phyloP scores from a whole-genome alignment of 1,140 invertebrate genomes.

The Neuroterus valhalla region DNA sequence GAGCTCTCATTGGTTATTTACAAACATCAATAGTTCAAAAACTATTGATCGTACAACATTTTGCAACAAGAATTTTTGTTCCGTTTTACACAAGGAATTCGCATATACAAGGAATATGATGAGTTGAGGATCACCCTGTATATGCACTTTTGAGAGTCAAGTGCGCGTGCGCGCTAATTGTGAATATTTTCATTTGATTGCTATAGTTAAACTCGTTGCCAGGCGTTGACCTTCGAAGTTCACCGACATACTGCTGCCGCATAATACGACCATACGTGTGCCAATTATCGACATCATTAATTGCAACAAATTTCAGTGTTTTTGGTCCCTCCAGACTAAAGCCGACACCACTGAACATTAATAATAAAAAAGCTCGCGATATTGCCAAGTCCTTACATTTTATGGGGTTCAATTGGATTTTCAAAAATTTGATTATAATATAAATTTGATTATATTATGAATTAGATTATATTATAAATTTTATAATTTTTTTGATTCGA shows the following conservation, averaged over 20 bases:
- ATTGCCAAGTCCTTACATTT: background rate
- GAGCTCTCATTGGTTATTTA: no score
- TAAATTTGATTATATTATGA: background rate
- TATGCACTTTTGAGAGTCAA: background rate
- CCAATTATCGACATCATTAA: constrained; percentile 60
- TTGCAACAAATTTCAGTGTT: constrained; percentile 55
- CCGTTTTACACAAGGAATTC: no score
- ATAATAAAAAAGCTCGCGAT: background rate
- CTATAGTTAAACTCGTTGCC: constrained; percentile 66
- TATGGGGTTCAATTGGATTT: background rate
- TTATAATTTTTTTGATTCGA: background rate
- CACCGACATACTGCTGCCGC: constrained; percentile 51
- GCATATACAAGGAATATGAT: no score
- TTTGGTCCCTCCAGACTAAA: constrained; percentile 33
- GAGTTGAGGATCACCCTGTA: no score
- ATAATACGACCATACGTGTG: constrained; percentile 42
- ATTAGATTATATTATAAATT: background rate
- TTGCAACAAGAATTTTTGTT: no score
- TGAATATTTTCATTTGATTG: constrained; percentile 71
- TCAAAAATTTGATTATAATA: no score
- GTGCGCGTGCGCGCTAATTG: constrained; percentile 38
- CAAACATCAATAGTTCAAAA: no score
- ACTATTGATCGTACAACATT: no score
- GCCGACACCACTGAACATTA: background rate
- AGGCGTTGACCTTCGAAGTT: constrained; percentile 67